These are phyloP conservation scores for Pholis gunnellus DNA, from an alignment of 2,113 vertebrate species.

Conservation along the genomic window DNA sequence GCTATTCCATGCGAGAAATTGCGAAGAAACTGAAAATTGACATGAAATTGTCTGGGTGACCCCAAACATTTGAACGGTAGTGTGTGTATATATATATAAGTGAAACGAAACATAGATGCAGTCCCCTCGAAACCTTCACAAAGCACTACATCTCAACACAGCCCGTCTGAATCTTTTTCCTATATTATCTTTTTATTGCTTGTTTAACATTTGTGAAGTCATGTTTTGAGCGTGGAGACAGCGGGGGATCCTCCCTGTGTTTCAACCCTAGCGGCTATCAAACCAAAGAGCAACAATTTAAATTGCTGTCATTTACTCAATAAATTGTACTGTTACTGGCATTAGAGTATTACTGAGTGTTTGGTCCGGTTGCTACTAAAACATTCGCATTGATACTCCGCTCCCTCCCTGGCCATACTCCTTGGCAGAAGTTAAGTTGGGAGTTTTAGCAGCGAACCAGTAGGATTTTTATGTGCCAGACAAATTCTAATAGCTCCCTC, in stretches of 20 bases:
- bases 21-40: too few species aligned
- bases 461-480: conserved; percentile 43
- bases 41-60: too few species aligned
- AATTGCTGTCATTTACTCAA: conserved; percentile 30
- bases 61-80: too few species aligned
- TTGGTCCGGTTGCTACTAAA: conserved; percentile 59
- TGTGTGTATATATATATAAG: background rate
- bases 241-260: background rate
- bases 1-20: too few species aligned
- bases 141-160: background rate
- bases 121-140: background rate
- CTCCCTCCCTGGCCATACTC: conserved; percentile 26
- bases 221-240: background rate
- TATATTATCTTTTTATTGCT: conserved; percentile 11
- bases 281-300: conserved; percentile 1
- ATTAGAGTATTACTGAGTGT: conserved; percentile 47
- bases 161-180: background rate
- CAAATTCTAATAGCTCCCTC: conserved; percentile 28
- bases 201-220: conserved; percentile 18
- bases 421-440: conserved; percentile 32
- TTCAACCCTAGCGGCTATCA: background rate
- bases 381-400: conserved; percentile 45
- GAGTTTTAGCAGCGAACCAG: conserved; percentile 37
- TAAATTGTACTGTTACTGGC: conserved; percentile 25
- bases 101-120: background rate